Conservation (phyloP, 2,888 invertebrate genomes). For the Sicus ferrugineus region DNA sequence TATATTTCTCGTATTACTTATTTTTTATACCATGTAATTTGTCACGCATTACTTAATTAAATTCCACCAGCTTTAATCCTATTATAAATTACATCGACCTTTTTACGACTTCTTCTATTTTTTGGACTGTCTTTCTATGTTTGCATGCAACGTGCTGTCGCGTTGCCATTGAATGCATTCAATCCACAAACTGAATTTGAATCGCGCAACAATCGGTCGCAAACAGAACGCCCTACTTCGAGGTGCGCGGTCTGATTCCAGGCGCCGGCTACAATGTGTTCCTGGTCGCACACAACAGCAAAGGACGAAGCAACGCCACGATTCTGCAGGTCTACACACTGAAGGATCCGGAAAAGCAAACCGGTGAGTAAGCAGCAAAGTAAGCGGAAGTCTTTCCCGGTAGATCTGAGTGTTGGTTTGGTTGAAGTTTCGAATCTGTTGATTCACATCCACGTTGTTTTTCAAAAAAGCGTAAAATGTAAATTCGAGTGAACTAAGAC, state of each 20-base stretch:
- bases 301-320: slow-evolving; percentile 74
- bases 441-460: too few species aligned
- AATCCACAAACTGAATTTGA: slow-evolving; percentile 49
- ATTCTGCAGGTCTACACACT: slow-evolving; percentile 75
- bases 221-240: slow-evolving; percentile 69
- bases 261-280: slow-evolving; percentile 75
- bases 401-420: too few species aligned
- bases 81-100: slow-evolving; percentile 6
- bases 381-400: neutral
- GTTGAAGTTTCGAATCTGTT: too few species aligned
- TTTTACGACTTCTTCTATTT: slow-evolving; percentile 28
- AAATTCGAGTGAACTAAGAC: too few species aligned
- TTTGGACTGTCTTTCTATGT: neutral
- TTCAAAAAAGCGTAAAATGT: too few species aligned
- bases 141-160: neutral
- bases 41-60: neutral
- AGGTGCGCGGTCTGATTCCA: slow-evolving; percentile 72
- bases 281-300: slow-evolving; percentile 75
- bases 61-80: neutral
- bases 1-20: neutral
- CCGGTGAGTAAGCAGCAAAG: slow-evolving; percentile 65
- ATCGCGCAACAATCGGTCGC: too few species aligned
- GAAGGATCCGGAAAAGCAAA: slow-evolving; percentile 77
- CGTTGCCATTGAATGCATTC: slow-evolving; percentile 41
- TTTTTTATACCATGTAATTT: neutral